These are phyloP conservation scores for Gonioctena quinquepunctata DNA, from an alignment of 1,140 invertebrate species.

Conservation along the genomic window DNA sequence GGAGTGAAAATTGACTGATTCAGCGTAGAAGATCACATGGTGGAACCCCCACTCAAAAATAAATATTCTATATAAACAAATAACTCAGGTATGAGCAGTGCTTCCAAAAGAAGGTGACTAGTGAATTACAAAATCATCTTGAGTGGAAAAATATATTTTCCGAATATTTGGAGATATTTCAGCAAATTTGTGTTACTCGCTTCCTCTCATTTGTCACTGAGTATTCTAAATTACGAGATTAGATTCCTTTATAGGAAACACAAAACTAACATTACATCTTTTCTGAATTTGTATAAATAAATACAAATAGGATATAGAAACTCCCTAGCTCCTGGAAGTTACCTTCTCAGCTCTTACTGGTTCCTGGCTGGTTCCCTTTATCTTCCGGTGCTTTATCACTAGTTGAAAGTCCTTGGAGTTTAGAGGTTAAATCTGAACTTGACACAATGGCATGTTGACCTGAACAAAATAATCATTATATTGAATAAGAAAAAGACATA, in stretches of 20 bases:
- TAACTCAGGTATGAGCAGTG: background rate
- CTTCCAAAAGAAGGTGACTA: no score
- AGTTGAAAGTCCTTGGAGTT: conserved; percentile 66
- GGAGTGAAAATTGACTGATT: no score
- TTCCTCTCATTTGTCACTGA: background rate
- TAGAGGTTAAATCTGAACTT: conserved; percentile 66
- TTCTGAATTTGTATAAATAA: background rate
- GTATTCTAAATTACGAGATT: conserved; percentile 1
- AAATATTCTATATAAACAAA: no score
- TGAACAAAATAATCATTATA: conserved; percentile 12
- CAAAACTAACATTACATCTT: background rate
- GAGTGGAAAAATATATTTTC: background rate
- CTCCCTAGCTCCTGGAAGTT: background rate
- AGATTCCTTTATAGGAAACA: background rate
- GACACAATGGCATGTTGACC: conserved; percentile 63
- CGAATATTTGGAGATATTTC: background rate
- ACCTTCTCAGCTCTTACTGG: conserved; percentile 16
- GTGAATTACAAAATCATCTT: background rate
- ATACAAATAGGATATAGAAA: background rate
- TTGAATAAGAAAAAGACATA: no score
- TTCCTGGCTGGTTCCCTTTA: background rate
- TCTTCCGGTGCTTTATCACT: conserved; percentile 47
- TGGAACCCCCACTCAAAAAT: no score
- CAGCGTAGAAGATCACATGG: no score
- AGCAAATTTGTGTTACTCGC: background rate